A percentile compares a stretch with the other conserved stretches of the same genome.
phyloP scores from a whole-genome alignment of 1,140 invertebrate genomes.

The Hetaerina americana region DNA sequence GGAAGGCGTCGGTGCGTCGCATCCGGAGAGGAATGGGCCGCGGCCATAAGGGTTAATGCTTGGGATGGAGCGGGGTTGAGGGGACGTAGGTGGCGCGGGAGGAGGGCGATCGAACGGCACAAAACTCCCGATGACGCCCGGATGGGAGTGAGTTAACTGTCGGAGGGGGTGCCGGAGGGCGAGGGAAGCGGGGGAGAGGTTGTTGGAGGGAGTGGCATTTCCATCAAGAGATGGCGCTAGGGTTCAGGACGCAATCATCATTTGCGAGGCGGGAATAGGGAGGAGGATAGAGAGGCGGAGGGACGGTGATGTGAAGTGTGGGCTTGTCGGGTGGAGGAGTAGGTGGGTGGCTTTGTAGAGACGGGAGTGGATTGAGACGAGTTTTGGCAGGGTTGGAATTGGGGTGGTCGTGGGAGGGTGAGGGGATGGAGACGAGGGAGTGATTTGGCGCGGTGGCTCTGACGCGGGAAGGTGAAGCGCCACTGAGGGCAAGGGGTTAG shows the following conservation, averaged over 20 bases:
- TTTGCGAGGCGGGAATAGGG: not conserved
- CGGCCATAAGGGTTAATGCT: not conserved
- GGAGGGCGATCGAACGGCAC: too few relatives aligned
- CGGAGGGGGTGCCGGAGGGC: too few relatives aligned
- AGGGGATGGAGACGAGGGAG: not conserved
- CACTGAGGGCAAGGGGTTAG: too few relatives aligned
- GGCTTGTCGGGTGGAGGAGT: not conserved
- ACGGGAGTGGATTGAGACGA: too few relatives aligned
- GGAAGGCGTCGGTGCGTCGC: not conserved
- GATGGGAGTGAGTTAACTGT: too few relatives aligned
- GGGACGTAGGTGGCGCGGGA: too few relatives aligned
- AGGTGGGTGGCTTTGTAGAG: too few relatives aligned
- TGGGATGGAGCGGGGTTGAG: not conserved
- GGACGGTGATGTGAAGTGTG: not conserved
- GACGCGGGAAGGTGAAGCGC: not conserved
- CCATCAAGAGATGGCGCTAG: not conserved
- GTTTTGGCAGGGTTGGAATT: too few relatives aligned
- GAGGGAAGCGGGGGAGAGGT: too few relatives aligned
- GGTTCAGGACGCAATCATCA: not conserved
- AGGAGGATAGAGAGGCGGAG: not conserved
- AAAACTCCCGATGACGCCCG: too few relatives aligned
- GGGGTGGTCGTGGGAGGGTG: too few relatives aligned
- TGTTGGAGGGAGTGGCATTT: not conserved
- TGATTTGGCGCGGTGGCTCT: not conserved
- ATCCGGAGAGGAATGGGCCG: not conserved